Base-by-base conservation (phyloP, 2,888 invertebrate genomes). In the Atrina japonica region DNA sequence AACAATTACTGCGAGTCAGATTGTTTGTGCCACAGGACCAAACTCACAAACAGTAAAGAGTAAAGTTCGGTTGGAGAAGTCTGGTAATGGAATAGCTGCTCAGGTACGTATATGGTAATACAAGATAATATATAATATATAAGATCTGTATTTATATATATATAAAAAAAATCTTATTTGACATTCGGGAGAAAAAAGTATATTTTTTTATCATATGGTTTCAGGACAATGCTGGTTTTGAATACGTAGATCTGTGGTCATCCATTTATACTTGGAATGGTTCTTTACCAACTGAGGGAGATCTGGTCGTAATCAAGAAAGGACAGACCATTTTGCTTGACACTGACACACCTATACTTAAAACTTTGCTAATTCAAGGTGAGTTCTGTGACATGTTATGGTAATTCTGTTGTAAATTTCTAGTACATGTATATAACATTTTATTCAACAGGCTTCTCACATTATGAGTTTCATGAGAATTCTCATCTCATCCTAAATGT, bases 181-280 rank as follows among this genome's bases (percentile, higher is more conserved):
- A 14, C 18, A 14, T 18, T 27, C 11, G 43, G 16, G 3, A n/a
- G 23, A 29, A 16, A 18, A 23, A 18, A 21, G 18, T 35, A 23
- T 21, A 16, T 40, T 3, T 58, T 45, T 43, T 25, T 45, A 7
- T 23, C 35, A 14, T 14, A 25, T 45, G 11, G 2, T 14, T 21
- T 35, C 71, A 84, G 83, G 77, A 61, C 5, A 68, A 68, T 66
- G 82, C 84, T 14, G 77, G 70, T 23, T 90, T 81, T 74, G 73
- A 83, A 52, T 90, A 88, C 67, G 83, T 89, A 25, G 87, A 88
- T 74, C 83, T 86, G 11, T 88, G 88, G 88, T 88, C 88, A 0
- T 87, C 87, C 6, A 52, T 27, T 1, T 85, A 52, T 58, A 85
- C 88, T 7, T 88, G 88, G 89, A 86, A 86, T 63, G 84, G 84